Conservation (phyloP, 2,797 vertebrate genomes). For the Avahi laniger region DNA sequence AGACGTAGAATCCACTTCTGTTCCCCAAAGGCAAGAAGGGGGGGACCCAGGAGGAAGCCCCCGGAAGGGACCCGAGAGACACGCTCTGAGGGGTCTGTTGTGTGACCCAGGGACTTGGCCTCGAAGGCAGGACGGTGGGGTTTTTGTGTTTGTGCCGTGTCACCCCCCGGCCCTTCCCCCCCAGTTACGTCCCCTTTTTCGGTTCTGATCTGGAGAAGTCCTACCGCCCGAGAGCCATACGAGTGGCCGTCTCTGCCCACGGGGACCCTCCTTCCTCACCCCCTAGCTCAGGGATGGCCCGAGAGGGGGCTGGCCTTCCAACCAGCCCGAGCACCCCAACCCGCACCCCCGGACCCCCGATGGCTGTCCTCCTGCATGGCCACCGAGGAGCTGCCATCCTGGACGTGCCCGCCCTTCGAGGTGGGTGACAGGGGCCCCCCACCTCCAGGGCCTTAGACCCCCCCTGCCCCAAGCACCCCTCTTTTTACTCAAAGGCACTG, state of each 20-base stretch:
- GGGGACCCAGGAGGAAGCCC: conserved; percentile 76
- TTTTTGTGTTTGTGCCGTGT: conserved; percentile 62
- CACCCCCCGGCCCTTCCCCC: not conserved
- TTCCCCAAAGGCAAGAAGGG: conserved; percentile 68
- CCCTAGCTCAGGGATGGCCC: conserved; percentile 72
- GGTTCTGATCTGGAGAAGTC: conserved; percentile 38
- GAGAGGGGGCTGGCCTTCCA: conserved; percentile 65
- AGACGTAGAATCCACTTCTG: conserved; percentile 76
- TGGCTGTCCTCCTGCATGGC: conserved; percentile 30
- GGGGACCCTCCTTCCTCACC: conserved; percentile 21
- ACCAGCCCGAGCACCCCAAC: conserved; percentile 37
- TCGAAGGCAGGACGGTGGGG: conserved; percentile 71
- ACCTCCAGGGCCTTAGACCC: conserved; percentile 49
- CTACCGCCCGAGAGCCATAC: conserved; percentile 52
- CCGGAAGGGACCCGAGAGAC: conserved; percentile 52
- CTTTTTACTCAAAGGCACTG: conserved; percentile 79
- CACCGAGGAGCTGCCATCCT: conserved; percentile 33
- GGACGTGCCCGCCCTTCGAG: not conserved
- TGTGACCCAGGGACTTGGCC: conserved; percentile 68
- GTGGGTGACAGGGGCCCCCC: conserved; percentile 37
- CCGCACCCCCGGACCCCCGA: not conserved
- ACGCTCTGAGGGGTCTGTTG: conserved; percentile 52
- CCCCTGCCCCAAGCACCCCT: not conserved
- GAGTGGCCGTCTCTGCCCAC: not conserved
- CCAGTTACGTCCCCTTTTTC: not conserved